Conservation (phyloP, 64 coral and sea anemone genomes). For the Catalaphyllia jardinei region DNA sequence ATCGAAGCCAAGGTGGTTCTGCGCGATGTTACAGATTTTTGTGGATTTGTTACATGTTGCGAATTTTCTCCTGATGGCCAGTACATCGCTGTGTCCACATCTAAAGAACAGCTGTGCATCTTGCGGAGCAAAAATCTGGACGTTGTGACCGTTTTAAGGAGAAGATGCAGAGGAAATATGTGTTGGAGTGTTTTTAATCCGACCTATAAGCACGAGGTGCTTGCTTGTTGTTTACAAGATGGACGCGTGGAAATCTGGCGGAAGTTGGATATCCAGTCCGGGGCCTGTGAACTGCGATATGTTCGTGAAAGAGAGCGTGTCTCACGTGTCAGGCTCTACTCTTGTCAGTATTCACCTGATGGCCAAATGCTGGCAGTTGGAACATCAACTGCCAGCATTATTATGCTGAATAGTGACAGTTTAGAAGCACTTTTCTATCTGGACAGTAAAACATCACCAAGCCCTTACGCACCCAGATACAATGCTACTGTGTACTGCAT, state of each 20-base stretch:
- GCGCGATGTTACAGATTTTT: slow-evolving; percentile 84
- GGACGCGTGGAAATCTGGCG: slow-evolving; percentile 79
- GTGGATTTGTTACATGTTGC: slow-evolving; percentile 90
- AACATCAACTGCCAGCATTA: slow-evolving; percentile 82
- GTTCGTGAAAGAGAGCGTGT: slow-evolving; percentile 74
- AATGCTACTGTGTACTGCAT: slow-evolving; percentile 82
- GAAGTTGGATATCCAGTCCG: slow-evolving; percentile 18
- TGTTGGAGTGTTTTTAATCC: slow-evolving; percentile 93
- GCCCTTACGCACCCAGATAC: slow-evolving; percentile 36
- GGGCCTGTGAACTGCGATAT: slow-evolving; percentile 44
- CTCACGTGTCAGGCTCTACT: slow-evolving; percentile 61
- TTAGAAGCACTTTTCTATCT: slow-evolving; percentile 46
- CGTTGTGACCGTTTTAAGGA: slow-evolving; percentile 79
- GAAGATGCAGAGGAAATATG: slow-evolving; percentile 80
- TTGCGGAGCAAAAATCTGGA: slow-evolving; percentile 84
- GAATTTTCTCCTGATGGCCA: slow-evolving; percentile 86
- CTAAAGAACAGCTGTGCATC: slow-evolving; percentile 87
- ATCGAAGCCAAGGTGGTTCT: slow-evolving; percentile 75
- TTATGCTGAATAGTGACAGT: slow-evolving; percentile 48
- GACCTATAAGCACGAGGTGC: slow-evolving; percentile 49
- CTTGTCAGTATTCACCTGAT: slow-evolving; percentile 81
- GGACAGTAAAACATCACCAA: slow-evolving; percentile 56
- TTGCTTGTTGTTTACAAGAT: slow-evolving; percentile 90
- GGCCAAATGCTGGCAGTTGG: slow-evolving; percentile 72
- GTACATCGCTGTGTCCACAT: slow-evolving; percentile 83